phyloP scores from a whole-genome alignment of 2,888 invertebrate genomes.

The Drosophila mimica region DNA sequence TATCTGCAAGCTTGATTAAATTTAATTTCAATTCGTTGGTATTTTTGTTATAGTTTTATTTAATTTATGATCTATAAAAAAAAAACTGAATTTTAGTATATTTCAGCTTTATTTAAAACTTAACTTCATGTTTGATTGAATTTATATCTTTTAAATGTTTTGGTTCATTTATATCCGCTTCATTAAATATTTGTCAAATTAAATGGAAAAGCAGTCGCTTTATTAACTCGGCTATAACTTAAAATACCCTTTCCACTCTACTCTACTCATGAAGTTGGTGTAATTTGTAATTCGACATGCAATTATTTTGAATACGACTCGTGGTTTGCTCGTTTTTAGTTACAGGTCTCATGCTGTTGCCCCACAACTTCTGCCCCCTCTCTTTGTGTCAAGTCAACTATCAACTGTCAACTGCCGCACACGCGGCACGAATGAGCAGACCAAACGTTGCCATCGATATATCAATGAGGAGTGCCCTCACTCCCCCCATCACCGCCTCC shows the following conservation, averaged over 20 bases:
- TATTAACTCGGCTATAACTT: not conserved
- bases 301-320: conserved; percentile 68
- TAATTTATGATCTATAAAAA: not conserved
- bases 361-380: not conserved
- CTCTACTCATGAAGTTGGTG: conserved; percentile 51
- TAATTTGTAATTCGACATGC: conserved; percentile 72
- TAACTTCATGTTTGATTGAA: not conserved
- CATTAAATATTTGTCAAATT: conserved; percentile 48
- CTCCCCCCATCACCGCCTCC: not conserved
- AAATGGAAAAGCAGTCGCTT: conserved; percentile 40
- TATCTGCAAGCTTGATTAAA: not conserved
- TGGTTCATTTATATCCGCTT: not conserved
- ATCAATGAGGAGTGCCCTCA: conserved; percentile 33
- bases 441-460: conserved; percentile 51
- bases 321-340: conserved; percentile 56
- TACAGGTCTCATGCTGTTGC: conserved; percentile 49
- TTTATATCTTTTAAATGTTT: not conserved
- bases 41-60: not conserved
- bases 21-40: not conserved
- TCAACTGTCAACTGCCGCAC: conserved; percentile 28
- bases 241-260: conserved; percentile 4
- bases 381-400: conserved; percentile 26
- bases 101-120: not conserved
- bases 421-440: conserved; percentile 26
- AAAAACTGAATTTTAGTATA: not conserved